Percentiles rank a stretch among this genome's conserved stretches.
Conservation (phyloP, 2,888 invertebrate genomes). For the Altica lythri region DNA sequence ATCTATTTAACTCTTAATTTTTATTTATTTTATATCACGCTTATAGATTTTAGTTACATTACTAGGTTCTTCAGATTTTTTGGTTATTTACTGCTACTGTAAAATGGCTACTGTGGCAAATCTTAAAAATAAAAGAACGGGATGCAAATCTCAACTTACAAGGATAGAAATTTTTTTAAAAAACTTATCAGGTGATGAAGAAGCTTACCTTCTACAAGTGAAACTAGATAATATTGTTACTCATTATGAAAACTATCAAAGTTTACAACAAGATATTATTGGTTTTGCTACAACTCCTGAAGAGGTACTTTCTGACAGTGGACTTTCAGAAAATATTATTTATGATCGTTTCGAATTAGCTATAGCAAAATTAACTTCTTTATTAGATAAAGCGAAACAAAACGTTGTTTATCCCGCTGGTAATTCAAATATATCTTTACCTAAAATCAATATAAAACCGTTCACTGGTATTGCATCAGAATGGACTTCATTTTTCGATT, state of each 20-base stretch:
- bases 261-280: neutral
- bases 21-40: too few species aligned
- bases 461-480: neutral
- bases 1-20: too few species aligned
- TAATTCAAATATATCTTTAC: neutral
- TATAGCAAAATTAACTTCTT: conserved; percentile 3
- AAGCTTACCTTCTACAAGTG: neutral
- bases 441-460: conserved; percentile 6
- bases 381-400: neutral
- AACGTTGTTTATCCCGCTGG: neutral
- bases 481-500: conserved; percentile 3
- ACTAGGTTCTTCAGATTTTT: too few species aligned
- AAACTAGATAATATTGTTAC: conserved; percentile 3
- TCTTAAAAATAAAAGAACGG: conserved; percentile 1
- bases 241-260: conserved; percentile 1
- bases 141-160: neutral
- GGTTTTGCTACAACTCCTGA: neutral
- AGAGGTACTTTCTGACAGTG: neutral
- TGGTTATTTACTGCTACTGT: too few species aligned
- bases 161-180: conserved; percentile 1
- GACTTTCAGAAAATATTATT: neutral
- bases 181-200: neutral
- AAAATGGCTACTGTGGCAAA: too few species aligned
- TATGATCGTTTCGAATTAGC: neutral
- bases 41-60: too few species aligned